Base-by-base conservation (phyloP, 2,797 vertebrate genomes). In the Anomalospiza imberbis region DNA sequence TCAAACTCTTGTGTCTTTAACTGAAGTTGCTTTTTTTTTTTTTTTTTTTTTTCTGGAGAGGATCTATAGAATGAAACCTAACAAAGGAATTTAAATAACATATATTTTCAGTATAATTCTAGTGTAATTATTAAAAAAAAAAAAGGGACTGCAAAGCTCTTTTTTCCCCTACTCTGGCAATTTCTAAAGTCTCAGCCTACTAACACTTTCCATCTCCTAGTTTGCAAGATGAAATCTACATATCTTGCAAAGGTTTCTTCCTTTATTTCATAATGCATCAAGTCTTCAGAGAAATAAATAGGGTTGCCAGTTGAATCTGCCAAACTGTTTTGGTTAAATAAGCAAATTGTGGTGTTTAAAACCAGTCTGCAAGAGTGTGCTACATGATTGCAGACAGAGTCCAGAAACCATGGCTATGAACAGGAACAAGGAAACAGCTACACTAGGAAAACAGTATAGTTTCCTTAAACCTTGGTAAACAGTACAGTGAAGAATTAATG, bases 211-310 rank as follows among this genome's bases (percentile, higher is more conserved):
- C 6, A 34, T 34, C 3, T 58, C 12, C 47, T 42, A 22, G 26
- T 74, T 40, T 74, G 10, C 15, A 77, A 74, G 17, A 45, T 15
- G 17, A 4, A 63, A 24, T 42, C 45, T 74, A 60, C 3, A 8
- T 24, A 9, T 55, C 12, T 83, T 0, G 0, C 21, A 65, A 50
- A 62, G 1, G 4, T 36, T 79, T n/a, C 12, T 84, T 55, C 36
- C 40, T 50, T 45, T 74, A 36, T 42, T 86, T 78, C 16, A 31
- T 38, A 7, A 26, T 50, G 5, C 22, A 15, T 74, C 20, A 71
- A 82, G 13, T 55, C 38, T 63, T 10, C 25, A 55, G 8, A 77
- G 20, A 61, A 75, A 65, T 32, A 42, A 57, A 53, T 3, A 72
- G 12, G 42, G 29, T 36, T 61, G 5, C 15, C 24, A 44, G 29